These are phyloP conservation scores for Chromoteleia sp. DNA, from an alignment of 2,888 invertebrate species.

Conservation along the genomic window DNA sequence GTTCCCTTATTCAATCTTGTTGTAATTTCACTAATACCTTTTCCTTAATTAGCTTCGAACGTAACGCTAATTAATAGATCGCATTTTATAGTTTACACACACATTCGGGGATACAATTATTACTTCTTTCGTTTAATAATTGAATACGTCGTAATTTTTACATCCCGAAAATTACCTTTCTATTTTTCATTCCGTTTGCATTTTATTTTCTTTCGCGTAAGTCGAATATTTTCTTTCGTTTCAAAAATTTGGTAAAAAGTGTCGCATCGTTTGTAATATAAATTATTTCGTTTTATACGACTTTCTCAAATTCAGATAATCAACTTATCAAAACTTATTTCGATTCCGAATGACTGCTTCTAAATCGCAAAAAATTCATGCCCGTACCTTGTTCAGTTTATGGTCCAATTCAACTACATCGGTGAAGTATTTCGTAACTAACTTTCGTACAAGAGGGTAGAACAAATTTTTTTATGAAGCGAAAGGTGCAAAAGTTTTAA, in stretches of 20 bases:
- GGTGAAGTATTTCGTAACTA: conserved; percentile 20
- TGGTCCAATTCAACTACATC: conserved; percentile 16
- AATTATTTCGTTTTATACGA: too few relatives aligned
- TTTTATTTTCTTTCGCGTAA: too few relatives aligned
- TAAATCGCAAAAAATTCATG: not conserved
- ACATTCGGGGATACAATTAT: not conserved
- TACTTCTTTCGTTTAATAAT: too few relatives aligned
- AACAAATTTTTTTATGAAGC: conserved; percentile 18
- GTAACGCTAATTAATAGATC: conserved; percentile 38
- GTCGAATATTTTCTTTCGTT: too few relatives aligned
- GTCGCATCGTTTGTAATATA: too few relatives aligned
- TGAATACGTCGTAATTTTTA: too few relatives aligned
- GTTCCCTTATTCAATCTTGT: conserved; percentile 46
- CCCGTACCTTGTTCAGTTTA: conserved; percentile 11
- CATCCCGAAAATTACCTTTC: too few relatives aligned
- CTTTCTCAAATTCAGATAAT: too few relatives aligned
- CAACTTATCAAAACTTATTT: not conserved
- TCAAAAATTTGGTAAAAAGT: too few relatives aligned
- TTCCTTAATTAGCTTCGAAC: conserved; percentile 24
- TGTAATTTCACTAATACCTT: conserved; percentile 40
- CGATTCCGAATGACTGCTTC: not conserved
- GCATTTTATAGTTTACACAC: conserved; percentile 22
- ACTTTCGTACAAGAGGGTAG: conserved; percentile 4
- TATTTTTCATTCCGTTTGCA: too few relatives aligned
- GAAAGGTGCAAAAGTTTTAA: conserved; percentile 19